Base-by-base conservation (phyloP, 2,888 invertebrate species). In the Spilarctia lutea region DNA sequence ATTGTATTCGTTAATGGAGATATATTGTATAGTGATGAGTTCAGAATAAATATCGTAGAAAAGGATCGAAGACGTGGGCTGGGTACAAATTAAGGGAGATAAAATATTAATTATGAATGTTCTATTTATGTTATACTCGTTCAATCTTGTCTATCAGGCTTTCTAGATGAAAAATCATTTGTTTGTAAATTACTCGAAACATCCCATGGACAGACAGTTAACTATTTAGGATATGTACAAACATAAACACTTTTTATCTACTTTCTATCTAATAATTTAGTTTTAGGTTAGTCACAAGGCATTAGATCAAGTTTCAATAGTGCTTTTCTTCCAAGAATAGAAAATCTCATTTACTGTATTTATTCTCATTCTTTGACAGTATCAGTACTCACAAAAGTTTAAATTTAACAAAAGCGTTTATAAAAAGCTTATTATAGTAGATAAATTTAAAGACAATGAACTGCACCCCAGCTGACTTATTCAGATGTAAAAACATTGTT, bases 1-100 rank as follows among this genome's bases (percentile, higher is more conserved):
- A 77, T 72, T 80, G 75, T 76, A 78, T 72, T 81, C 77, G 78
- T 77, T 71, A 72, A 73, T 73, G 52, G 35, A 75, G 72, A 78
- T 72, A 74, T 72, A 74, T 65, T 73, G 75, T 71, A 74, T 77
- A 65, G 72, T 75, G 45, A 71, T 48, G 48, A 48, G 68, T 68
- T 24, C 30, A 48, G 68, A 24, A 33, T 68, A 27, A 68, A 45
- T 68, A 45, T 45, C 67, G 45, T 48, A 4, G 20, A 45, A 27
- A 68, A 68, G 20, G 20, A 30, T 68, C 45, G 30, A 48, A 68
- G 45, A 30, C 30, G 30, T 45, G 30, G 30, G 18, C 13, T n/a
- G 30, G 45, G 45, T 30, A 67, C n/a, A 27, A 66, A 63, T 63
- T 18, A 16, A 30, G 30, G 63, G 63, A 30, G 13, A 63, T 63